Evolutionary conservation across 2,888 invertebrate species (phyloP).

Genomic region (Tenthredo livida): DNA sequence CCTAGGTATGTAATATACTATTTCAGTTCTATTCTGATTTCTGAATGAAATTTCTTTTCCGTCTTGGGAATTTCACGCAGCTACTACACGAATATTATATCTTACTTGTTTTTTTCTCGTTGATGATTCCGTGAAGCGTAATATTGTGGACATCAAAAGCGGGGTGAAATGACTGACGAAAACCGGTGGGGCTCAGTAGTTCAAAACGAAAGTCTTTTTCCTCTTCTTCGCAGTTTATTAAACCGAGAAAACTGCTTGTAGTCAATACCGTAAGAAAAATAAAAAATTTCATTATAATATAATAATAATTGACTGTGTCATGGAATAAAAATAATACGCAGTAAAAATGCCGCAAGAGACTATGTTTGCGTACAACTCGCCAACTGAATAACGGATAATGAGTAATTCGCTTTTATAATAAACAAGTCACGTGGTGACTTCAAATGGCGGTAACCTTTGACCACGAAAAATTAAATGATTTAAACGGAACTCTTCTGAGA

Average conservation of each 20-base stretch:
- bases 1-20: too few relatives aligned
- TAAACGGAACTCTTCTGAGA: not conserved
- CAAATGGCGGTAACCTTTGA: not conserved
- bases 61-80: not conserved
- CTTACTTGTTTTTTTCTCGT: not conserved
- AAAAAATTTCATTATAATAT: not conserved
- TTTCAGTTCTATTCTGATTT: too few relatives aligned
- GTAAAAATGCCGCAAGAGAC: not conserved
- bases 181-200: not conserved
- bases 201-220: conserved; percentile 1
- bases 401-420: not conserved
- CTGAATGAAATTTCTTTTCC: not conserved
- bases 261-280: not conserved
- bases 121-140: conserved; percentile 11
- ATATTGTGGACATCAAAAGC: not conserved
- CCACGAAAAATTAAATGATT: not conserved
- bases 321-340: not conserved
- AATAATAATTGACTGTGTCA: not conserved
- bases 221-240: not conserved
- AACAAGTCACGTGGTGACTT: conserved; percentile 1
- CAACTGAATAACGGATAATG: not conserved
- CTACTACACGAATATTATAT: not conserved
- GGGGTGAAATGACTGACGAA: not conserved
- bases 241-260: not conserved
- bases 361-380: not conserved